phyloP scores from a whole-genome alignment of 2,888 invertebrate species.

The Antheraea yamamai region DNA sequence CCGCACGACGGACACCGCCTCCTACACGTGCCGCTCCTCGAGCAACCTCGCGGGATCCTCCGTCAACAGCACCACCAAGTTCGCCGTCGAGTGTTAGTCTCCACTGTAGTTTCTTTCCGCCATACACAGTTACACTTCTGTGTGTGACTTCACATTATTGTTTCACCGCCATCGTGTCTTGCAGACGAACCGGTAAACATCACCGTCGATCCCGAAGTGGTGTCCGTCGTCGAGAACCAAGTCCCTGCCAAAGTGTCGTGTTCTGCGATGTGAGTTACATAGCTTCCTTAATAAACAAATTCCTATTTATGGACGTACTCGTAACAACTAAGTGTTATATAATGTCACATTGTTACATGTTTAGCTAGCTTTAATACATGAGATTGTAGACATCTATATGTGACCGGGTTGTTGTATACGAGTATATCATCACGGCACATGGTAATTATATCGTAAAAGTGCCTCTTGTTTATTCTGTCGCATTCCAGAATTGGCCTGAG shows the following conservation, averaged over 20 bases:
- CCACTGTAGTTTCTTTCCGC: background rate
- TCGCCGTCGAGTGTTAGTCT: slow-evolving; percentile 93
- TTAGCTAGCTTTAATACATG: no score
- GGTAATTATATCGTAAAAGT: no score
- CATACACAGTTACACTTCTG: background rate
- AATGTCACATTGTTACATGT: no score
- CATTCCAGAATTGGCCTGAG: no score
- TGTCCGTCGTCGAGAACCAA: slow-evolving; percentile 72
- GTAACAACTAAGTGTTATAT: no score
- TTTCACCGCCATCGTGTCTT: slow-evolving; percentile 30
- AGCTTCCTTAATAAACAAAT: background rate
- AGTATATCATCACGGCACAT: no score
- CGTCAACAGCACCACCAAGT: slow-evolving; percentile 91
- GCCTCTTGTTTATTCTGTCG: no score
- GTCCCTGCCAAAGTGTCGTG: slow-evolving; percentile 73
- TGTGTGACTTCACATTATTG: background rate
- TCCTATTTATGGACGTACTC: background rate
- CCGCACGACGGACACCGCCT: slow-evolving; percentile 88
- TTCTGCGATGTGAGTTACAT: slow-evolving; percentile 62
- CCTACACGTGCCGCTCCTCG: slow-evolving; percentile 92
- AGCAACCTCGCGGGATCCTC: slow-evolving; percentile 89
- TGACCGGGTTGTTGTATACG: no score
- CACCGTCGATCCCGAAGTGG: slow-evolving; percentile 83
- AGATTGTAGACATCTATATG: no score
- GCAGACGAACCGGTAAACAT: slow-evolving; percentile 89